Conservation (phyloP, 37 sponge, comb jelly and placozoan species). For the Bolinopsis microptera region DNA sequence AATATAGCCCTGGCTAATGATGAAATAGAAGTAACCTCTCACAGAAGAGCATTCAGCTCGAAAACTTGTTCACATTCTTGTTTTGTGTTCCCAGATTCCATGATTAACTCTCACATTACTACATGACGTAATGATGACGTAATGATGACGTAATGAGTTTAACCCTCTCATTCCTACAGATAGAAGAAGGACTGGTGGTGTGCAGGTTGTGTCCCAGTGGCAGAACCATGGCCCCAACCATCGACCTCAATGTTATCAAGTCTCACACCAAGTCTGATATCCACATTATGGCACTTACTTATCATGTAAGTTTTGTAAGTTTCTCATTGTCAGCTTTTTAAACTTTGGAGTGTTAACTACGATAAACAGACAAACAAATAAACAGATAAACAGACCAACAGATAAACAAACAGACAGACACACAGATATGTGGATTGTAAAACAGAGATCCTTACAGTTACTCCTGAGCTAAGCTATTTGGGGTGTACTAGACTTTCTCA, state of each 20-base stretch:
- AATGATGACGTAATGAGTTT: too few species aligned
- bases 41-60: too few species aligned
- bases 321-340: not conserved
- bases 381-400: not conserved
- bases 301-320: conserved; percentile 8
- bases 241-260: conserved; percentile 32
- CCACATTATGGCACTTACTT: conserved; percentile 49
- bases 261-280: conserved; percentile 39
- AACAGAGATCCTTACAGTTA: too few species aligned
- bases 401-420: not conserved
- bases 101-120: not conserved
- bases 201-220: conserved; percentile 32
- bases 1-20: too few species aligned
- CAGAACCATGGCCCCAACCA: conserved; percentile 27
- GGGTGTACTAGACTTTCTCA: too few species aligned
- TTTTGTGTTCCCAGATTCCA: not conserved
- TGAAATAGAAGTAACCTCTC: too few species aligned
- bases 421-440: too few species aligned
- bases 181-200: conserved; percentile 35
- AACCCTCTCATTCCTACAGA: not conserved
- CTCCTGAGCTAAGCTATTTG: too few species aligned
- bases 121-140: too few species aligned
- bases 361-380: not conserved
- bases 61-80: too few species aligned
- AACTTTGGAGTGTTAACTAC: not conserved